Percentiles rank a stretch among this genome's conserved stretches.
Conservation (phyloP, 2,113 vertebrate species). For the Sebastes schlegelii region DNA sequence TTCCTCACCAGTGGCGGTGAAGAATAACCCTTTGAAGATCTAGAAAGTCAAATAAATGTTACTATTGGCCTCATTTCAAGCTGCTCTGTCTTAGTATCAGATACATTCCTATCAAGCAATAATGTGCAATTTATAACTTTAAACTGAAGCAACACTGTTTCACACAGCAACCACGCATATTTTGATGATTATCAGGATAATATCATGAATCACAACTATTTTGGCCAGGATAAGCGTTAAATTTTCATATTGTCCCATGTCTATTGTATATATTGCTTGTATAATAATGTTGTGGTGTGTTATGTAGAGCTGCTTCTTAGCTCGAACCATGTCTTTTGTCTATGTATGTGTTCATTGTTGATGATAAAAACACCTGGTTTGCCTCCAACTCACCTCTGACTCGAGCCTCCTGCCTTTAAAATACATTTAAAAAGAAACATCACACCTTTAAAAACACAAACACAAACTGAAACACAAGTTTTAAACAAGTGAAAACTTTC, state of each 20-base stretch:
- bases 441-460: not conserved
- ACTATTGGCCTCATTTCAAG: not conserved
- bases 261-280: not conserved
- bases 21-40: not conserved
- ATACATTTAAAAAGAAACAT: not conserved
- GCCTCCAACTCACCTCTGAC: not conserved
- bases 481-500: not conserved
- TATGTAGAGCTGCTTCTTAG: not conserved
- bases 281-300: not conserved
- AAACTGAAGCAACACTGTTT: not conserved
- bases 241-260: no score
- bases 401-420: not conserved
- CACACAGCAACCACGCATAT: not conserved
- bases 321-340: not conserved
- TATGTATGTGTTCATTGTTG: not conserved
- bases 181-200: no score
- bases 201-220: no score
- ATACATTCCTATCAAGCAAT: not conserved
- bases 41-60: not conserved
- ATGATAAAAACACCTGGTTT: not conserved
- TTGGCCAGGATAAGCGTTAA: no score
- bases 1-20: not conserved
- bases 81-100: not conserved
- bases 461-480: not conserved
- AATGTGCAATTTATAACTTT: not conserved